Percentiles rank a stretch among this genome's conserved stretches.
These are phyloP conservation scores for Eciton burchellii DNA, from an alignment of 1,140 invertebrate species.

Conservation along the genomic window DNA sequence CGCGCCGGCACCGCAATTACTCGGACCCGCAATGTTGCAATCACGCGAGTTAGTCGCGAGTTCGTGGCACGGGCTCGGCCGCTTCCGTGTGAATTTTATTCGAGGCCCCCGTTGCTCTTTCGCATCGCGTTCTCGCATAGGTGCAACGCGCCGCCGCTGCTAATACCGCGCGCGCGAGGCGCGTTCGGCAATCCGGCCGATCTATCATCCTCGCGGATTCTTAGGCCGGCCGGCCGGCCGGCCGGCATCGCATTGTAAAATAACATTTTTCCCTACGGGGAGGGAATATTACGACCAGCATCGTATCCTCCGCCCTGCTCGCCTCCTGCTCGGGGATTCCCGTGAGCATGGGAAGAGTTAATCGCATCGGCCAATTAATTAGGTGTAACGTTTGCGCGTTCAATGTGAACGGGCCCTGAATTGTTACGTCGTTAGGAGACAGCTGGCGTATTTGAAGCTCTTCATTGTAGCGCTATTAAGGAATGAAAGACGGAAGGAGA, in stretches of 20 bases:
- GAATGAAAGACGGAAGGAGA: slow-evolving; percentile 51
- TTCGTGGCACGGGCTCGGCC: slow-evolving; percentile 48
- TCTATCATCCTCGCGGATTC: background rate
- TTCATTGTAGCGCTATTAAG: slow-evolving; percentile 71
- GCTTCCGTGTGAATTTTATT: slow-evolving; percentile 67
- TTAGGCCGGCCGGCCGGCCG: background rate
- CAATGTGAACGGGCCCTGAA: too few species aligned
- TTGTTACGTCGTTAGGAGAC: slow-evolving; percentile 74
- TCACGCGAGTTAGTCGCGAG: slow-evolving; percentile 66
- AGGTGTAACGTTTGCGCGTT: too few species aligned
- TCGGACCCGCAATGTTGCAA: slow-evolving; percentile 64
- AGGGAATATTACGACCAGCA: background rate
- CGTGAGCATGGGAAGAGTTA: too few species aligned
- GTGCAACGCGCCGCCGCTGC: background rate
- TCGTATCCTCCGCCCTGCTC: too few species aligned
- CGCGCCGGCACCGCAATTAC: slow-evolving; percentile 68
- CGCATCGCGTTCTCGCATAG: slow-evolving; percentile 22
- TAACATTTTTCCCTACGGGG: background rate
- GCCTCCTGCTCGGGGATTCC: too few species aligned
- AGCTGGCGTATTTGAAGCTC: slow-evolving; percentile 64
- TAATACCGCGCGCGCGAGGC: slow-evolving; percentile 5
- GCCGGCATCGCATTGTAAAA: background rate
- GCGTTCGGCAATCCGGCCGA: background rate
- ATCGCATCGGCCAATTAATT: too few species aligned
- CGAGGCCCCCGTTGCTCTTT: slow-evolving; percentile 42